phyloP scores from a whole-genome alignment of 2,797 vertebrate genomes.

The Eleutherodactylus coqui region DNA sequence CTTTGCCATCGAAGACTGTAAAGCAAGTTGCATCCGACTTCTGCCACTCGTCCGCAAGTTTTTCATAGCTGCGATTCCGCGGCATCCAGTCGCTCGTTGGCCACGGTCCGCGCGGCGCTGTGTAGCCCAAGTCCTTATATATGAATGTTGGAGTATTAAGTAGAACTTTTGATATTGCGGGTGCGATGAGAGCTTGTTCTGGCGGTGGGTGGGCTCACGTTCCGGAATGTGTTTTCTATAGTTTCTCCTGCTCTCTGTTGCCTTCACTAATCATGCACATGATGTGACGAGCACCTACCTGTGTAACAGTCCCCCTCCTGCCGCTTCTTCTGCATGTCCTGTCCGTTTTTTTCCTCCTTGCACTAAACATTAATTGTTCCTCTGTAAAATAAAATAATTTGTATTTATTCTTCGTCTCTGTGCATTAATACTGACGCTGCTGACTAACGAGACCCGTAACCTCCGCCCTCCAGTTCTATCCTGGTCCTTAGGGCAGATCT shows the following conservation, averaged over 20 bases:
- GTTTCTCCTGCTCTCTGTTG: neutral
- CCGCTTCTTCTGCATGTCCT: slow-evolving; percentile 42
- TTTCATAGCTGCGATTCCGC: too few species aligned
- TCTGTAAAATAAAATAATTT: slow-evolving; percentile 58
- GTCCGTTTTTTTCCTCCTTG: slow-evolving; percentile 16
- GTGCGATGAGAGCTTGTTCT: neutral
- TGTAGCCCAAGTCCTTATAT: too few species aligned
- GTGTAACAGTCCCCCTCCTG: neutral
- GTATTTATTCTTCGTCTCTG: slow-evolving; percentile 29
- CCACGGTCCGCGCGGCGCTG: too few species aligned
- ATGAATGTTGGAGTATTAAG: neutral
- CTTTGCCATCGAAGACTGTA: too few species aligned
- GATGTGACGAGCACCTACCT: slow-evolving; percentile 8
- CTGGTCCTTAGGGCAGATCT: rapidly evolving
- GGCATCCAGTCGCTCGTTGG: too few species aligned
- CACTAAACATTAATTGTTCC: slow-evolving; percentile 50
- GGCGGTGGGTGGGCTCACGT: neutral
- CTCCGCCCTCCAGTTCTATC: neutral
- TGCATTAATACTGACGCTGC: slow-evolving; percentile 14
- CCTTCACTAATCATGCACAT: slow-evolving; percentile 20
- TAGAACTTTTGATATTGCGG: neutral
- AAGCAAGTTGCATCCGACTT: too few species aligned
- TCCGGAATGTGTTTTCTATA: neutral
- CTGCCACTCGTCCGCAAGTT: too few species aligned
- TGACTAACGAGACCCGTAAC: neutral